Evolutionary conservation across 1,140 invertebrate species (phyloP).

Genomic region (Rhizoglyphus robini): DNA sequence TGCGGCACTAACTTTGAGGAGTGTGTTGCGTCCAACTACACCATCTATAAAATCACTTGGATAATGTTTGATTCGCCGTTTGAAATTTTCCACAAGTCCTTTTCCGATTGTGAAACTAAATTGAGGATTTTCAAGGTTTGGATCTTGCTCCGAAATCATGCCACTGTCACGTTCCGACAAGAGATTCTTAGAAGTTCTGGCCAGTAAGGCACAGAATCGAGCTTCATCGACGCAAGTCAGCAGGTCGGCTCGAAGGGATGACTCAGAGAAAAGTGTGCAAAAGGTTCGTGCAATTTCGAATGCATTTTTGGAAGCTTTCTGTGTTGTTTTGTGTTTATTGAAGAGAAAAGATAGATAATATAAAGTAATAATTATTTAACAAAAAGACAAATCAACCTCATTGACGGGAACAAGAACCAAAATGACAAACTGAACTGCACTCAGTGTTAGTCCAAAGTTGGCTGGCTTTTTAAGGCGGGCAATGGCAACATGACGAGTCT

Average conservation of each 20-base stretch:
- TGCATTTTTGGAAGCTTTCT: constrained; percentile 29
- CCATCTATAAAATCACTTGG: constrained; percentile 33
- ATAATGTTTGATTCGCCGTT: constrained; percentile 30
- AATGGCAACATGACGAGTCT: not conserved
- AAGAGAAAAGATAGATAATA: too few species aligned
- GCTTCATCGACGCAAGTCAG: constrained; percentile 9
- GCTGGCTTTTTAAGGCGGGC: not conserved
- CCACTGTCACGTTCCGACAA: not conserved
- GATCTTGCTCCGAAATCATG: not conserved
- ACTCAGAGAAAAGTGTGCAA: constrained; percentile 27
- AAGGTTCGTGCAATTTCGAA: constrained; percentile 30
- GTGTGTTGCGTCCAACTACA: constrained; percentile 39
- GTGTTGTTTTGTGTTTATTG: too few species aligned
- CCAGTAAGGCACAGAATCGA: not conserved
- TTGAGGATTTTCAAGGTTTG: not conserved
- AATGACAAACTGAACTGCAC: not conserved
- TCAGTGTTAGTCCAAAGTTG: constrained; percentile 4
- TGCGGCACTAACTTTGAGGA: constrained; percentile 38
- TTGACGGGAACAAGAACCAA: not conserved
- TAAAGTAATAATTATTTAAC: not conserved
- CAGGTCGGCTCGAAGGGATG: constrained; percentile 23
- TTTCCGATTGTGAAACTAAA: constrained; percentile 16
- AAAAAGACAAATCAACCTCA: constrained; percentile 7
- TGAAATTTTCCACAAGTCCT: constrained; percentile 32
- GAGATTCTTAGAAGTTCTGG: not conserved